Conservation (phyloP, 2,888 invertebrate species). For the Eristalis intricaria region DNA sequence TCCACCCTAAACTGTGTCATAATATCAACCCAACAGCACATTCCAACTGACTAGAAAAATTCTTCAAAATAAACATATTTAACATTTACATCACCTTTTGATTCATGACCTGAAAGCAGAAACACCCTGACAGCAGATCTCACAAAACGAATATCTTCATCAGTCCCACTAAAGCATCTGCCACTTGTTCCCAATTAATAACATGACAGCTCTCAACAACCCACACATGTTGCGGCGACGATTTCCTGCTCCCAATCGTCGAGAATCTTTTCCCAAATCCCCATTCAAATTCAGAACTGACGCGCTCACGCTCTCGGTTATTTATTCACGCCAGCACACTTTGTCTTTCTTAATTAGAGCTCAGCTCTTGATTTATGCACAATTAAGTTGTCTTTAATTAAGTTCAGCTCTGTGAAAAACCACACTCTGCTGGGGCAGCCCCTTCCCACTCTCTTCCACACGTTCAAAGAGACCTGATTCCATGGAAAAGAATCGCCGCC, state of each 20-base stretch:
- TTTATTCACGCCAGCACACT: constrained; percentile 57
- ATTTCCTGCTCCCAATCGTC: constrained; percentile 33
- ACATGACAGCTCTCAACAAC: constrained; percentile 39
- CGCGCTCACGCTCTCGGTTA: constrained; percentile 49
- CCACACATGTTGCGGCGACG: constrained; percentile 33
- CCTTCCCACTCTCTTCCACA: neutral
- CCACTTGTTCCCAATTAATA: constrained; percentile 57
- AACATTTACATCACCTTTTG: neutral
- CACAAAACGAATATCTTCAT: constrained; percentile 40
- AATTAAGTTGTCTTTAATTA: constrained; percentile 62
- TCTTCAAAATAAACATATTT: neutral
- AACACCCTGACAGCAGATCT: constrained; percentile 9
- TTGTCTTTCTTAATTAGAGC: constrained; percentile 63
- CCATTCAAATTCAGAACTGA: constrained; percentile 51
- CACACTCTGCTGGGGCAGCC: constrained; percentile 13
- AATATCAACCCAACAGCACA: too few relatives aligned
- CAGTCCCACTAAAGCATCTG: constrained; percentile 42
- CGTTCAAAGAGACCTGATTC: constrained; percentile 26
- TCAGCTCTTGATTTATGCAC: constrained; percentile 60
- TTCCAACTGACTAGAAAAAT: too few relatives aligned
- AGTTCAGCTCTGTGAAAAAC: constrained; percentile 55
- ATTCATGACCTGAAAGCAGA: neutral
- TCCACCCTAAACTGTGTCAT: neutral
- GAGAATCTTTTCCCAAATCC: constrained; percentile 23
- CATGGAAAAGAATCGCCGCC: constrained; percentile 35